Conservation (phyloP, 2,888 invertebrate species). For the Malthinus flaveolus region DNA sequence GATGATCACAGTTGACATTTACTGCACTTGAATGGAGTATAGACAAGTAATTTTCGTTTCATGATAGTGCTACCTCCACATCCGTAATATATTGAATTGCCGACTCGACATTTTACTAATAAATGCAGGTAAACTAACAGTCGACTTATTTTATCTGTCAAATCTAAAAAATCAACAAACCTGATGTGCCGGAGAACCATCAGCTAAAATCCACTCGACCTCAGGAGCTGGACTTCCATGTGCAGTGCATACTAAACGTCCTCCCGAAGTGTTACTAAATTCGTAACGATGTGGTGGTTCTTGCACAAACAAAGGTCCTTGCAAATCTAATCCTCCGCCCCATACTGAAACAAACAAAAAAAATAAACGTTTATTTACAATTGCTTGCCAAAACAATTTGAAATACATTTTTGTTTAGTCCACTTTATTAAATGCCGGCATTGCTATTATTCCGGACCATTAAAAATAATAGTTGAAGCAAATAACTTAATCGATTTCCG, state of each 20-base stretch:
- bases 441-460: constrained; percentile 8
- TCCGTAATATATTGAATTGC: too few relatives aligned
- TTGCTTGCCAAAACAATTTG: too few relatives aligned
- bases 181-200: constrained; percentile 68
- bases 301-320: constrained; percentile 67
- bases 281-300: constrained; percentile 77
- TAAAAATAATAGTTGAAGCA: constrained; percentile 7
- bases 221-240: constrained; percentile 71
- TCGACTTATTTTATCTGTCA: background rate
- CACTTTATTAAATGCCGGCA: background rate
- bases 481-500: constrained; percentile 15
- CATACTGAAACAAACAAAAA: constrained; percentile 40
- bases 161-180: constrained; percentile 43
- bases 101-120: too few relatives aligned
- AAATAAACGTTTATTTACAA: background rate
- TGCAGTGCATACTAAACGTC: constrained; percentile 69
- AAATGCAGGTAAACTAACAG: too few relatives aligned
- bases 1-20: too few relatives aligned
- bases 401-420: too few relatives aligned
- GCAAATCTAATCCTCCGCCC: constrained; percentile 62
- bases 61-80: too few relatives aligned
- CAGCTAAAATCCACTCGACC: constrained; percentile 77
- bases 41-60: too few relatives aligned
- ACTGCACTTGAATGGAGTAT: too few relatives aligned
- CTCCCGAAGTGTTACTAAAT: constrained; percentile 77